Evolutionary conservation across 2,888 invertebrate genomes (phyloP).

Genomic region (Calliopum simillimum): DNA sequence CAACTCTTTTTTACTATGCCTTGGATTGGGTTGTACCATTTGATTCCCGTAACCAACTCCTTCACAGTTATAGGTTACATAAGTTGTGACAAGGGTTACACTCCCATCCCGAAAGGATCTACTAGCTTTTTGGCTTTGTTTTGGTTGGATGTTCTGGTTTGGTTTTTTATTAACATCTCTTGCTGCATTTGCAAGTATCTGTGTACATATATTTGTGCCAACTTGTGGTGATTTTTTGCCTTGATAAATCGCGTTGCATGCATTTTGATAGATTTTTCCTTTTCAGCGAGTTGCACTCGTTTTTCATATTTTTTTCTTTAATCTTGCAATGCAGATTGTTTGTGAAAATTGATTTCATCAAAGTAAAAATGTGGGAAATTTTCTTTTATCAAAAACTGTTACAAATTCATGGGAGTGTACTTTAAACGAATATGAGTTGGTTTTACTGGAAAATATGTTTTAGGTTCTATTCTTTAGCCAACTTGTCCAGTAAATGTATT

Average conservation of each 20-base stretch:
- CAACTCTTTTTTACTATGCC: background rate
- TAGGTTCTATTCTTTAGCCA: too few species aligned
- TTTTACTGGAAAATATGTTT: background rate
- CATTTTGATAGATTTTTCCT: slow-evolving; percentile 9
- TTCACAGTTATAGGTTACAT: background rate
- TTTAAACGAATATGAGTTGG: background rate
- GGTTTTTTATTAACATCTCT: background rate
- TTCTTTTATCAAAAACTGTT: too few species aligned
- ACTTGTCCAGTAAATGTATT: too few species aligned
- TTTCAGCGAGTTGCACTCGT: background rate
- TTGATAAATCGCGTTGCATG: slow-evolving; percentile 18
- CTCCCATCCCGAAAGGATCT: background rate
- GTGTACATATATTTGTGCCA: background rate
- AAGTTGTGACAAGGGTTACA: background rate
- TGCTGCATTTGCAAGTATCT: background rate
- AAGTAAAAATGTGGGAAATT: too few species aligned
- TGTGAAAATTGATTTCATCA: too few species aligned
- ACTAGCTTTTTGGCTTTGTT: slow-evolving; percentile 14
- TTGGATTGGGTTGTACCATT: background rate
- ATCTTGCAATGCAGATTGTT: too few species aligned
- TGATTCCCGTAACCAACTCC: background rate
- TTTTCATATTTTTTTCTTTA: too few species aligned
- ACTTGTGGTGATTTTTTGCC: background rate
- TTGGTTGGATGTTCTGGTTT: slow-evolving; percentile 15
- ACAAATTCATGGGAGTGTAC: background rate